Base-by-base conservation (phyloP, 2,113 vertebrate species). In the Nannospalax galili region DNA sequence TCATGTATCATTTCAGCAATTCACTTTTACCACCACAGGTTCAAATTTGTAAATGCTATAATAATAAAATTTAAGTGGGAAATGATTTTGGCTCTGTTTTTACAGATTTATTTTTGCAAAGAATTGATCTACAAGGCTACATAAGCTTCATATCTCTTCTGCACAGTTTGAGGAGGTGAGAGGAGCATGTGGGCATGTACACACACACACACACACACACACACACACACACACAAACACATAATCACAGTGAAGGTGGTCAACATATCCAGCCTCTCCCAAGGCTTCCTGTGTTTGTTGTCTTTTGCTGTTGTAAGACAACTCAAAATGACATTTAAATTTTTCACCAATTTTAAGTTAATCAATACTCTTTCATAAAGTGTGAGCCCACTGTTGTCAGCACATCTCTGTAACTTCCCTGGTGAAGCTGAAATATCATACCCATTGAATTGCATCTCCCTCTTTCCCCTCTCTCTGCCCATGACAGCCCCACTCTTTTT, bases 381-480 rank as follows among this genome's bases (percentile, higher is more conserved):
- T 48, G 40, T 9, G 52, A 37, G n/a, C 15, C 2, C 22, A 11
- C 3, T 7, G 0, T 19, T 32, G 17, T 77, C 4, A 77, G 17
- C 1, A 5, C 16, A 52, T 60, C 24, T 32, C 26, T 62, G 40
- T 48, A 70, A 78, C 3, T 60, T 42, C 11, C n/a, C 32, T 40
- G 40, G 1, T 52, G 0, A 30, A 42, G 48, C 5, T 52, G 3
- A 26, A 42, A 42, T 9, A 73, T 79, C 32, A 3, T 26, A 3
- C 14, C 15, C 28, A 79, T 3, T 28, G 9, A 62, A 52, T 5
- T 90, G 30, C 35, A 56, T 15, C 11, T 70, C 10, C 45, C 15
- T 6, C 2, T 69, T 42, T 1, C 5, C 2, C 4, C 5, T 56
- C 4, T 37, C 8, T 8, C 37, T 16, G 48, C 3, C 1, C 24